A percentile compares a stretch with the other conserved stretches of the same genome.
Conservation (phyloP, 1,140 invertebrate species). For the Penaeus japonicus region DNA sequence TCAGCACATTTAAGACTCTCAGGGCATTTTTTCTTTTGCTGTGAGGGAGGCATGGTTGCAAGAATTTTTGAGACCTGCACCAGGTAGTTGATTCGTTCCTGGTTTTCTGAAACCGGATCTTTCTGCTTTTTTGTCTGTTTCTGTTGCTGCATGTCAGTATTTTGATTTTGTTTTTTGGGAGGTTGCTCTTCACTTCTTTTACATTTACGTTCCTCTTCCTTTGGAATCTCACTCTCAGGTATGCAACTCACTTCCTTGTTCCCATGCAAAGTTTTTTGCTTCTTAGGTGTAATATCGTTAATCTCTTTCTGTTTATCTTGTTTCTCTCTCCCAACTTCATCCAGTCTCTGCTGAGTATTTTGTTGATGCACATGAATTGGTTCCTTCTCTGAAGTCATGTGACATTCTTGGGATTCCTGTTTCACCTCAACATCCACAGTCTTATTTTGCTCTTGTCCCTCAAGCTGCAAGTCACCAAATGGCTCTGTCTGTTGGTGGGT, state of each 20-base stretch:
- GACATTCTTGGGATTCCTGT: too few relatives aligned
- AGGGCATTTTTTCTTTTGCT: too few relatives aligned
- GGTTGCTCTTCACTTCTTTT: background rate
- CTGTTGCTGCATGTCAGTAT: background rate
- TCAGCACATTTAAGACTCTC: background rate
- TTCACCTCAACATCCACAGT: too few relatives aligned
- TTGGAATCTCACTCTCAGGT: background rate
- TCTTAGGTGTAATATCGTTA: background rate
- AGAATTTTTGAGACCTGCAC: conserved; percentile 35
- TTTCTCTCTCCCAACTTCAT: too few relatives aligned
- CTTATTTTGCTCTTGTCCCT: too few relatives aligned
- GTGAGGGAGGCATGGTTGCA: background rate
- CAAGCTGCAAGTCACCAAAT: too few relatives aligned
- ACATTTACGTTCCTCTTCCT: background rate
- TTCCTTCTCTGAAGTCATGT: too few relatives aligned
- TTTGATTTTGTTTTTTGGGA: background rate
- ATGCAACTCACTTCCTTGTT: background rate
- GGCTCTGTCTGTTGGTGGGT: too few relatives aligned
- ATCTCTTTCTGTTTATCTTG: background rate
- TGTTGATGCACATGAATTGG: too few relatives aligned
- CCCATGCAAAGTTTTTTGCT: background rate
- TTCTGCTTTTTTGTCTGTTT: conserved; percentile 36
- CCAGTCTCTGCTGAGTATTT: too few relatives aligned
- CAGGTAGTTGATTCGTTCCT: conserved; percentile 56
- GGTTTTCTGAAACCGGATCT: conserved; percentile 49